Evolutionary conservation across 2,888 invertebrate genomes (phyloP), one percentile per base, ranked within the genome.

Genomic region (Drosophila mulleri): DNA sequence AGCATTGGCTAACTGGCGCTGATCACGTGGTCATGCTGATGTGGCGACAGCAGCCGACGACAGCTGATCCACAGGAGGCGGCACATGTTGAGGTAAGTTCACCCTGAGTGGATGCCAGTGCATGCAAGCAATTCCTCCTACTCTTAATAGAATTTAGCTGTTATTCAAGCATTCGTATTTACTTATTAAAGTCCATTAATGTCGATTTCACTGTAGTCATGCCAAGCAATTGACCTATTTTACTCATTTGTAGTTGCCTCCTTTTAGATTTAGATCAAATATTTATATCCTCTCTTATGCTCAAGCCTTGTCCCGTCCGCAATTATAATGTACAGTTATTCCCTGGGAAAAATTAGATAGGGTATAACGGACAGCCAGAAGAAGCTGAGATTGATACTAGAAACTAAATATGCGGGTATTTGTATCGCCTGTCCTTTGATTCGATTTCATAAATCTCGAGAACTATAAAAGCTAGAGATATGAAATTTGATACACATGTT

Each of bases 1-100:
- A 85, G 42, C 91, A 92, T 76, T 92, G 92, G 92, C 82, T 90
- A 58, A 89, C 83, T 56, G 92, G 92, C 35, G 91, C 89, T 37
- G 90, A 81, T 47, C 84, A 87, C 60, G 90, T 92, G 6, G 90
- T 86, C 32, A 84, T 92, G 78, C 82, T 92, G 62, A 90, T 93
- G 78, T 93, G 93, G 93, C 91, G 92, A 44, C 91, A 91, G 61
- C 88, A 89, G 72, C 77, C 64, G 82, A 73, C 29, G 7, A 47
- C 53, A 9, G 82, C 69, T 8, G 89, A 82, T 64, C 59, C 86
- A 60, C 75, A 72, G 11, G 89, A 82, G 59, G 74, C 84, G 48
- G 72, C 79, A 11, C 89, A 86, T 29, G 86, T 80, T 60, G 75
- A 77, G 86, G 86, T 86, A 69, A 78, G 85, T 74, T 12, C 0